These are phyloP conservation scores for Pegoplata infirma DNA, from an alignment of 2,888 invertebrate genomes.

Conservation along the genomic window DNA sequence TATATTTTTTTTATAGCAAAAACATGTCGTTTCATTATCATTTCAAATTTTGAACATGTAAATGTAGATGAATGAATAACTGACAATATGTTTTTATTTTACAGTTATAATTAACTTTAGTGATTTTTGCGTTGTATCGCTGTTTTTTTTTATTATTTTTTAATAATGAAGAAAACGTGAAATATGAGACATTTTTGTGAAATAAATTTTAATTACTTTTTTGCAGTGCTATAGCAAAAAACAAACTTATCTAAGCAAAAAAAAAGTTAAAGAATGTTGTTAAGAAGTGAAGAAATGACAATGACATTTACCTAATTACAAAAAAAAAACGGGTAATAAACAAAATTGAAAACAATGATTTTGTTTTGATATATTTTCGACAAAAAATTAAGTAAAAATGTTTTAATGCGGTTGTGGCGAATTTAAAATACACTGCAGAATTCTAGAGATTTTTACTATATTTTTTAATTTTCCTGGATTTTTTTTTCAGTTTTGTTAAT, in stretches of 20 bases:
- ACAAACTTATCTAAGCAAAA: neutral
- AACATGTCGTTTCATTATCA: constrained; percentile 9
- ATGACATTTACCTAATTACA: constrained; percentile 7
- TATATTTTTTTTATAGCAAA: neutral
- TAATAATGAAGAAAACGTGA: constrained; percentile 4
- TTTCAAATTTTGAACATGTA: neutral
- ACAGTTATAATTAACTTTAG: constrained; percentile 16
- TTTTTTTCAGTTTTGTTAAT: too few species aligned
- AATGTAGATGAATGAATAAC: constrained; percentile 15
- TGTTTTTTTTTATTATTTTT: neutral
- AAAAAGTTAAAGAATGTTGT: neutral
- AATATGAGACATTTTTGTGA: constrained; percentile 8
- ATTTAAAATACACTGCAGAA: too few species aligned
- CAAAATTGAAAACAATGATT: too few species aligned
- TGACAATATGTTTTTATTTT: neutral
- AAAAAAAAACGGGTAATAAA: neutral
- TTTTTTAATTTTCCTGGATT: too few species aligned
- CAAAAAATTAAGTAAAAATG: too few species aligned
- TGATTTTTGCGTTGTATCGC: neutral
- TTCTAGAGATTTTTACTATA: too few species aligned
- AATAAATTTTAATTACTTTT: neutral
- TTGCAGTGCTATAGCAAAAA: neutral
- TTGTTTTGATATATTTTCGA: too few species aligned
- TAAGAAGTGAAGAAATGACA: constrained; percentile 7
- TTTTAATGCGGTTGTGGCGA: too few species aligned